Percentiles rank a stretch among this genome's conserved stretches.
Conservation (phyloP, 2,888 invertebrate genomes). For the Aricia artaxerxes region DNA sequence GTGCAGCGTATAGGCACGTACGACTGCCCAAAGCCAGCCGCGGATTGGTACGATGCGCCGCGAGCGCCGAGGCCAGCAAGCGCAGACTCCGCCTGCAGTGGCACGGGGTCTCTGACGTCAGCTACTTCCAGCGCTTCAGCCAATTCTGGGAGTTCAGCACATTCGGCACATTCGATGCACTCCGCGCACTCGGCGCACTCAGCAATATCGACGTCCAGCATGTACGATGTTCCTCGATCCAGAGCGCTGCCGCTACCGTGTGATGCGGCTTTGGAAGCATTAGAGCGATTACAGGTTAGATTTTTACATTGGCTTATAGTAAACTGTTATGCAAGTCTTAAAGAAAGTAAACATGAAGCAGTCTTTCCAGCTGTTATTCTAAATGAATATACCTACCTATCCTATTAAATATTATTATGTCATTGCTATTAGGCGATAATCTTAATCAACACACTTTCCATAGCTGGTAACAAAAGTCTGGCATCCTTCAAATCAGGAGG, state of each 20-base stretch:
- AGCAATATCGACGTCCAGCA: slow-evolving; percentile 70
- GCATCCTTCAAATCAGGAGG: too few species aligned
- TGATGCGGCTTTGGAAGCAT: slow-evolving; percentile 73
- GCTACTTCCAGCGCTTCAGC: slow-evolving; percentile 75
- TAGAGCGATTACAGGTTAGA: slow-evolving; percentile 80
- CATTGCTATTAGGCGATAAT: too few species aligned
- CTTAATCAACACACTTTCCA: too few species aligned
- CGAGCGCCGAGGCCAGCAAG: slow-evolving; percentile 75
- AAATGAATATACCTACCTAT: too few species aligned
- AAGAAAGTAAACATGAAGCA: too few species aligned
- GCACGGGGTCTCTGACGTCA: slow-evolving; percentile 74
- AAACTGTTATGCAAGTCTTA: too few species aligned
- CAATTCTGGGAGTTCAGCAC: slow-evolving; percentile 63
- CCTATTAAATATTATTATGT: too few species aligned
- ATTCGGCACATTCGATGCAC: slow-evolving; percentile 44
- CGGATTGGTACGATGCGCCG: slow-evolving; percentile 75
- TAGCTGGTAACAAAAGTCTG: too few species aligned
- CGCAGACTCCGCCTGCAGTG: slow-evolving; percentile 80
- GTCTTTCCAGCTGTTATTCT: too few species aligned
- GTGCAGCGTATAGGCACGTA: slow-evolving; percentile 86
- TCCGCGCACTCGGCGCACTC: slow-evolving; percentile 71
- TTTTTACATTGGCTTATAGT: neutral
- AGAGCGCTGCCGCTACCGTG: slow-evolving; percentile 73
- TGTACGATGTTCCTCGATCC: slow-evolving; percentile 73
- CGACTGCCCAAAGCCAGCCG: slow-evolving; percentile 76